Evolutionary conservation across 2,888 invertebrate species (phyloP), one percentile per base, ranked within the genome.

Genomic region (Phalangium opilio): DNA sequence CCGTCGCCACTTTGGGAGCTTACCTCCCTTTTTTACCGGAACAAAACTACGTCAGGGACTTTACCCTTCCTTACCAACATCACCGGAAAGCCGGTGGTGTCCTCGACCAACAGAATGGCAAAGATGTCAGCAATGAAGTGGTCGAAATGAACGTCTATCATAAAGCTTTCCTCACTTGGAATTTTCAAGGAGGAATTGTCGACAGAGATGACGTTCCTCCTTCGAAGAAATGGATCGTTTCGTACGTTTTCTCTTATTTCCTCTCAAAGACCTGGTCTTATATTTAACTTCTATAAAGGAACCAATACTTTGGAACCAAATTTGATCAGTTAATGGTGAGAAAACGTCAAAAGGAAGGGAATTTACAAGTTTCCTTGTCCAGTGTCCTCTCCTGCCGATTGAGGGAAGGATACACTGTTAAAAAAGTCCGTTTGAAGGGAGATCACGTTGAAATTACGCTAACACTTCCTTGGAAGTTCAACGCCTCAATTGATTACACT

Each of bases 351-450:
- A 73, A 74, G 53, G 76, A 77, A 62, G 71, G 74, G 15, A 74
- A 70, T 54, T 71, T 78, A 50, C 71, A 73, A 45, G 63, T 67
- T 5, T 63, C 65, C 27, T 66, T 82, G 50, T 70, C 73, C 54
- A 75, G 77, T 59, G 68, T 83, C 43, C 65, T 84, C 49, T 78
- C 80, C 44, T 77, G 82, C 57, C 69, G 83, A 50, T 69, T 84
- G 52, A 68, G 82, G 39, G 83, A 83, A 67, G 84, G 84, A 27
- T 84, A 80, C 64, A 74, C 75, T 36, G 70, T 81, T 51, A 76
- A 75, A 55, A 61, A 62, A 48, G 45, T 59, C 39, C 32, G 41
- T 35, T 45, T 62, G 52, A 60, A 60, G 58, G 45, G 60, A 60
- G 58, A 61, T 63, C 59, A 50, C 19, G 17, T 19, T 5, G 38